These are phyloP conservation scores for Rhinichthys klamathensis DNA, from an alignment of 2,113 vertebrate species.

Conservation along the genomic window DNA sequence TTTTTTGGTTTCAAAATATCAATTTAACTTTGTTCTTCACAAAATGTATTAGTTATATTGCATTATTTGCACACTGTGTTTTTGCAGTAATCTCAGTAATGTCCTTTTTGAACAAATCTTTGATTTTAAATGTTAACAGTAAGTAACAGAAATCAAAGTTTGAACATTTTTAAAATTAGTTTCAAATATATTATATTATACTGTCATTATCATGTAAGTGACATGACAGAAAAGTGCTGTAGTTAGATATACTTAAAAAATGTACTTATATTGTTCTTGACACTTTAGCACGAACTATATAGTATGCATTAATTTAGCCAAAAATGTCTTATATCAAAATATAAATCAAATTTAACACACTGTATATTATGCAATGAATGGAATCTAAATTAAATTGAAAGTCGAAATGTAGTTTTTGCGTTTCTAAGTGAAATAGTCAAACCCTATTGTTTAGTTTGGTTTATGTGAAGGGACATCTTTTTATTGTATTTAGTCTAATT, in stretches of 20 bases:
- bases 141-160: constrained; percentile 14
- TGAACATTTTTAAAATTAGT: not conserved
- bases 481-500: constrained; percentile 2
- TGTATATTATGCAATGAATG: constrained; percentile 40
- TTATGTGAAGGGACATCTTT: not conserved
- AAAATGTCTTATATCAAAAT: constrained; percentile 29
- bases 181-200: constrained; percentile 27
- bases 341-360: constrained; percentile 20
- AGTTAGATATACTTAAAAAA: constrained; percentile 27
- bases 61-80: constrained; percentile 34
- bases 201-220: constrained; percentile 10
- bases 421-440: not conserved
- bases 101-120: constrained; percentile 14
- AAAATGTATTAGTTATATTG: constrained; percentile 23
- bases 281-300: constrained; percentile 37
- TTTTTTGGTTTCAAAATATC: not conserved
- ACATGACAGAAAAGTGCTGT: constrained; percentile 34
- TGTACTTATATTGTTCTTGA: not conserved
- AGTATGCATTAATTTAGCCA: constrained; percentile 42
- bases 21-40: not conserved
- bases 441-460: constrained; percentile 1
- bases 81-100: constrained; percentile 22
- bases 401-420: not conserved
- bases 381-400: constrained; percentile 4
- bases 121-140: constrained; percentile 27